Evolutionary conservation across 2,888 invertebrate species (phyloP), one percentile per base, ranked within the genome.

Genomic region (Callyntrura guangdongensis): DNA sequence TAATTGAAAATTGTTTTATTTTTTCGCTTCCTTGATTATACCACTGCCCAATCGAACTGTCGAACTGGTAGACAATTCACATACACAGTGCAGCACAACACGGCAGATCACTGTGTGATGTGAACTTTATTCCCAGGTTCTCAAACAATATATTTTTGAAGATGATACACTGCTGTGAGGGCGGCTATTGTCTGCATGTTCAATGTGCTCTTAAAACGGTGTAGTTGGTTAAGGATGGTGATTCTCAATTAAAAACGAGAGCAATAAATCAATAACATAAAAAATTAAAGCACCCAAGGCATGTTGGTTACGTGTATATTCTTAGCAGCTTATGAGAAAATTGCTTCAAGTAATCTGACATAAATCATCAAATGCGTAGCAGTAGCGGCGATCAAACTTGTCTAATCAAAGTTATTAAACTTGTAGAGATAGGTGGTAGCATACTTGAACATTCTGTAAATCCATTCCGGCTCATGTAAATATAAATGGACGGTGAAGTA

Each of bases 331-430:
- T 81, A 81, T 81, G 81, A 81, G 81, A 81, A 81, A 81, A 81
- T 81, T 81, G 81, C 81, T 81, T 81, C 81, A 83, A 83, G 69
- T 53, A 85, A 72, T 85, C 53, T 85, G 36, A 56, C 64, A 85
- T 85, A 85, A 85, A 85, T 85, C 85, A 85, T 85, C 45, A 49
- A 72, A 56, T 83, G 83, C 49, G 47, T 69, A 85, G 85, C 56
- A 53, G 47, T 53, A 56, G 49, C 11, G 17, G 49, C 27, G 67
- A 53, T 69, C 53, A 53, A 27, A 67, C 53, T 69, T 85, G 69
- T 85, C 85, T 85, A 85, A 85, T 85, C 85, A 85, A 85, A 85
- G 85, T 67, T 69, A 72, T 85, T 85, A 85, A 85, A 85, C 47
- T 22, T 36, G 36, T 36, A 36, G 6, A 25, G 11, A 36, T 72